Evolutionary conservation across 2,888 invertebrate species (phyloP), one percentile per base, ranked within the genome.

Genomic region (Acrobasis repandana): DNA sequence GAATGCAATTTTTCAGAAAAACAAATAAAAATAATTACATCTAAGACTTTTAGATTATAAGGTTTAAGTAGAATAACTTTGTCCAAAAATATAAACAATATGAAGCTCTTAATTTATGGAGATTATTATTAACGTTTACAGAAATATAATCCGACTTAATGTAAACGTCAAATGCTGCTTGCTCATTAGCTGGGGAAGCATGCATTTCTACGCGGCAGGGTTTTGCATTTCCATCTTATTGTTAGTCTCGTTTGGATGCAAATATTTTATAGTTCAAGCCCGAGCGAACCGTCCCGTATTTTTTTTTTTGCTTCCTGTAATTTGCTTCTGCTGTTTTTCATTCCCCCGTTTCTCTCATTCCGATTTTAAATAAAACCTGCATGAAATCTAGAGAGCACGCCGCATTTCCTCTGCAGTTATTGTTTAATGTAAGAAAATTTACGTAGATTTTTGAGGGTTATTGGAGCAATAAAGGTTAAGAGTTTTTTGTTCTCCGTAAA

Each of bases 231-330:
- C 82, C 82, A 86, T 88, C 83, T 85, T 88, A 86, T 87, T 88
- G 87, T 87, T 81, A 76, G 71, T 78, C 87, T 86, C 84, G 85
- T 89, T 88, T 88, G 77, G 82, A 88, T 88, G 88, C 88, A 88
- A 89, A 88, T 90, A 86, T 87, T 86, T 85, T 83, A 87, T 80
- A 86, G 83, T 87, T 86, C 78, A 82, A 84, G 81, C 83, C 75
- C 73, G 75, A 74, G 78, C 79, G 74, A 76, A 70, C 79, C 76
- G 78, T 75, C 79, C 77, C 77, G 79, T 77, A 77, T 85, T 86
- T 84, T 83, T 82, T 83, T 82, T 80, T 83, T 85, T 76, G 77
- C 77, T 82, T 86, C 81, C 83, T 82, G 82, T 85, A 83, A 85
- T 88, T 86, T 82, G 85, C 79, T 83, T 81, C 83, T 70, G 74